Base-by-base conservation (phyloP, 2,113 vertebrate genomes). In the Promerops cafer region DNA sequence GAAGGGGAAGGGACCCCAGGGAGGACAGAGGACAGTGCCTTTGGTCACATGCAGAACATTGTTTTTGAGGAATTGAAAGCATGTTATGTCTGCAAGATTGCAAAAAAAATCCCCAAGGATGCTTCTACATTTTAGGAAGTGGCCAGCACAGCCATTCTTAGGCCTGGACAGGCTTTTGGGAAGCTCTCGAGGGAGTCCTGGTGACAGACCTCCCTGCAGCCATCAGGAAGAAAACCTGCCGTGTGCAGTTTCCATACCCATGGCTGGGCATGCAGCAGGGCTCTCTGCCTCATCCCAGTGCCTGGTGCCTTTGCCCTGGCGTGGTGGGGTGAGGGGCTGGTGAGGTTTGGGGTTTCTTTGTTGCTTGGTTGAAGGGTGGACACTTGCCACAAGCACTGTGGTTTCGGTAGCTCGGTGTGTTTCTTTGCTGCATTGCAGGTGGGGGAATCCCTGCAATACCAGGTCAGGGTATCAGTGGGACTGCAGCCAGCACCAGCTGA, bases 11-110 rank as follows among this genome's bases (percentile, higher is more conserved):
- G 75, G 83, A 91, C 5, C 1, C 24, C 60, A 64, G 16, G 71
- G 44, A 72, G 53, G 78, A 85, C 71, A 91, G 79, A 92, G 54
- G 71, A 87, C 40, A 47, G 50, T 72, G 82, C 53, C 64, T 72
- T 59, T 92, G 65, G 72, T 97, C 93, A 96, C 87, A 57, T 74
- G 93, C 57, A 81, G 49, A 89, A 31, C 54, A 52, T 42, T 7
- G 3, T 39, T 86, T 95, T 94, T 96, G 96, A 93, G 95, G 97
- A 97, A 97, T 61, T 91, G 97, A 97, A 97, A 97, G 30, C 83
- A 30, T 52, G 47, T 68, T 68, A 30, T 82, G 84, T 93, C 87
- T 93, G 95, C 92, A 96, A 94, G 91, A 64, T 87, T 96, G 81
- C 39, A 65, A 87, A 80, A 79, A 44, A 33, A 30, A 2, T 2